Evolutionary conservation across 2,113 vertebrate genomes (phyloP).

Genomic region (Malurus alboscapulatus): DNA sequence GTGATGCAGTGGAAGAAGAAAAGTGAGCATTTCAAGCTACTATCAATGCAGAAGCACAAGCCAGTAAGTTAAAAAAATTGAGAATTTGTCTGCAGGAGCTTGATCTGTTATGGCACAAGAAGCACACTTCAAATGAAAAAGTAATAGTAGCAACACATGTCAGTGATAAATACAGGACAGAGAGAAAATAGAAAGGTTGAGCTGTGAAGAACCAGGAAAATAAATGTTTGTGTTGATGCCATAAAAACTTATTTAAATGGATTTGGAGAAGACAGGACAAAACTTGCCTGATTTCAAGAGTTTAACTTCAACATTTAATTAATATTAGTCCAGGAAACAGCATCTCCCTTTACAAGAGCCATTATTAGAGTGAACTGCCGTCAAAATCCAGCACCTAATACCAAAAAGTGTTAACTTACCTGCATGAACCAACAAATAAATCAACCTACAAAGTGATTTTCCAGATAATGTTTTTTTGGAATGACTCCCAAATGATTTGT

Average conservation of each 20-base stretch:
- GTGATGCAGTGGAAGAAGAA: not conserved
- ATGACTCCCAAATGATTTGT: constrained; percentile 1
- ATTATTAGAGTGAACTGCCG: not conserved
- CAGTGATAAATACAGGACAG: not conserved
- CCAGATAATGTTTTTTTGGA: not conserved
- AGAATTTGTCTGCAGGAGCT: not conserved
- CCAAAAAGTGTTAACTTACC: not conserved
- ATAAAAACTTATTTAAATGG: not conserved
- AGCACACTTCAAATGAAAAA: not conserved
- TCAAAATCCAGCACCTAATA: not conserved
- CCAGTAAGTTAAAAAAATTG: not conserved
- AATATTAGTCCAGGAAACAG: not conserved
- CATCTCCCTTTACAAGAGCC: not conserved
- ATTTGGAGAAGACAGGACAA: not conserved
- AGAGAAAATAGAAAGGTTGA: not conserved
- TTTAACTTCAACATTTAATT: not conserved
- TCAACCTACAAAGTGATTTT: not conserved
- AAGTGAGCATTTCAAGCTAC: not conserved
- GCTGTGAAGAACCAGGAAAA: not conserved
- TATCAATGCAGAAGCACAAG: not conserved
- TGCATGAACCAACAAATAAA: constrained; percentile 15
- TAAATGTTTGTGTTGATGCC: not conserved
- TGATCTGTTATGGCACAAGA: not conserved
- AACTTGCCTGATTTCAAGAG: not conserved
- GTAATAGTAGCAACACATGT: not conserved